Evolutionary conservation across 2,113 vertebrate species (phyloP), one percentile per base, ranked within the genome.

Genomic region (Saimiri boliviensis): DNA sequence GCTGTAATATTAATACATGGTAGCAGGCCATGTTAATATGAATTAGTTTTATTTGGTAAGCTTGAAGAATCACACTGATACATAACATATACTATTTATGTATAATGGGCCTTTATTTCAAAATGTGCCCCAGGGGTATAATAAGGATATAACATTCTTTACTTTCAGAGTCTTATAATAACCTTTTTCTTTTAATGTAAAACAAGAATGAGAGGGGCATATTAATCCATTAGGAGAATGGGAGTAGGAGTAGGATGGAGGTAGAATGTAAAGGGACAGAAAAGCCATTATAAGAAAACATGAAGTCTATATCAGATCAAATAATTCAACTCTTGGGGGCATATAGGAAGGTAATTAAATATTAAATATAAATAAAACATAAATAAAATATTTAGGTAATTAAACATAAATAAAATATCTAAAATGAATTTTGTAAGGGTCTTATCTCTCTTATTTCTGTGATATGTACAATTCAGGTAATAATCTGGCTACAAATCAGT

Each of bases 351-450:
- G 6, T 80, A 94, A 82, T 73, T 86, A 63, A 49, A 14, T 49
- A 49, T 49, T 49, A 49, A 49, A 49, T 2, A 49, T 49, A 49
- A 47, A 47, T 47, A 11, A 47, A 47, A 47, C 45, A 37, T 91
- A 87, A 84, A 54, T 81, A 40, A 89, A 73, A 16, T 79, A 73
- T 85, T 74, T 14, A 49, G 13, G 49, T 49, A 49, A 16, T 49
- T 49, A 49, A 49, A 49, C 40, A 37, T 91, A 87, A 85, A 54
- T 81, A 40, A 89, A 73, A 16, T 74, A 73, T 40, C 35, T 52
- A 42, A 91, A 70, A 73, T 96, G 30, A 96, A 79, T 93, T 85
- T 88, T 90, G 23, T 37, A 21, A 92, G 47, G 17, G 12, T 92
- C 71, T 10, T 14, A 20, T 21, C 66, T 91, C 9, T 54, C 45